phyloP scores from a whole-genome alignment of 2,797 vertebrate genomes.

The Ispidina lecontei region DNA sequence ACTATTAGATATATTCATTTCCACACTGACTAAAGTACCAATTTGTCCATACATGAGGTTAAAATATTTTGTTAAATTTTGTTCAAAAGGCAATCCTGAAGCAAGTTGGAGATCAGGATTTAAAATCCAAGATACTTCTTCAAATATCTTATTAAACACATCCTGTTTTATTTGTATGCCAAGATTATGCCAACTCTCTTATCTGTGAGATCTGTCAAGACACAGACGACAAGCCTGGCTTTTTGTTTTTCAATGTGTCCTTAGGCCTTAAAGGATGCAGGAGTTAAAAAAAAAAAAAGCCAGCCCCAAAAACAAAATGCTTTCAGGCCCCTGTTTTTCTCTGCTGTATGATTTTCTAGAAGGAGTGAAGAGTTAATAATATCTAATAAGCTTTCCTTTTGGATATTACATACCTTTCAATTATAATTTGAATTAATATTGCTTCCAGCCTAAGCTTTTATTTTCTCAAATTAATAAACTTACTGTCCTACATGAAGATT shows the following conservation, averaged over 20 bases:
- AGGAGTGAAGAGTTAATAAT: not conserved
- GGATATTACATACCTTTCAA: not conserved
- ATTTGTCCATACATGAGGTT: not conserved
- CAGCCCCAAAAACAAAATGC: not conserved
- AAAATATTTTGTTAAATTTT: conserved; percentile 46
- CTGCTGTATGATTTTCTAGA: not conserved
- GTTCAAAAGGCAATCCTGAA: conserved; percentile 34
- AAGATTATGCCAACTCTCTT: conserved; percentile 39
- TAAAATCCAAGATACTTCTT: conserved; percentile 46
- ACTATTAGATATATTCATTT: not conserved
- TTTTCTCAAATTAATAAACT: conserved; percentile 4
- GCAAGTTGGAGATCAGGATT: not conserved
- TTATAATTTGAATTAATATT: not conserved
- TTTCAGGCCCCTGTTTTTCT: not conserved
- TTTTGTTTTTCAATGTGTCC: conserved; percentile 34
- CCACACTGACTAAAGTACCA: not conserved
- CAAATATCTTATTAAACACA: conserved; percentile 60
- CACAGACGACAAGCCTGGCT: conserved; percentile 53
- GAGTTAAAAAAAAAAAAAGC: not conserved
- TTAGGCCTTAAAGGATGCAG: conserved; percentile 35
- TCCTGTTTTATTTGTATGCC: conserved; percentile 47
- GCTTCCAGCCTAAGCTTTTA: not conserved
- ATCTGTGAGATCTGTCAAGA: conserved; percentile 58
- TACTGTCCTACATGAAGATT: not conserved
- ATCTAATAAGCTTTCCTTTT: not conserved